These are phyloP conservation scores for Heteropelma amictum DNA, from an alignment of 2,888 invertebrate genomes.

Conservation along the genomic window DNA sequence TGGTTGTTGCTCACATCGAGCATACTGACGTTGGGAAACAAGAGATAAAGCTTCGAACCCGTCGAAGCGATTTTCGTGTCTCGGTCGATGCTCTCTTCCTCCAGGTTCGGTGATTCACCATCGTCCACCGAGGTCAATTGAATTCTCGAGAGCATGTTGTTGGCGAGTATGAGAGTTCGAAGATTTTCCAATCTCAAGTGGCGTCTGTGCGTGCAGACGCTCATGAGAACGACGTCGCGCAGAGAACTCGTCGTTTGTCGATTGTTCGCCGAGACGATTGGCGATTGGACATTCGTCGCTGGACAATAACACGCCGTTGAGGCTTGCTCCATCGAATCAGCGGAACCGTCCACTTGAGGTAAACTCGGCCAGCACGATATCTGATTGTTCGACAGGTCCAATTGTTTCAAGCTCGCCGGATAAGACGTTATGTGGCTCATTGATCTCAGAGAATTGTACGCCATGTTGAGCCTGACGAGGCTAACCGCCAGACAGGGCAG, in stretches of 20 bases:
- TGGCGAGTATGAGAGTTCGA: conserved; percentile 90
- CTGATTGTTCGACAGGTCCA: conserved; percentile 95
- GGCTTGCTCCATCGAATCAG: conserved; percentile 83
- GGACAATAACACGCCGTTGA: conserved; percentile 87
- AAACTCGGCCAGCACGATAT: conserved; percentile 94
- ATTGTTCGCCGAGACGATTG: conserved; percentile 70
- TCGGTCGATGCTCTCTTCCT: conserved; percentile 78
- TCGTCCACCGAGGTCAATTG: conserved; percentile 90
- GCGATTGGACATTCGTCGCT: conserved; percentile 70
- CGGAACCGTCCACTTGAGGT: conserved; percentile 82
- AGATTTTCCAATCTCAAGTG: conserved; percentile 90
- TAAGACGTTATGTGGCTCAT: conserved; percentile 87
- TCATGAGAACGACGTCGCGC: conserved; percentile 86
- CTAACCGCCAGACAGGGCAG: conserved; percentile 94
- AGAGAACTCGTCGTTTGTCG: conserved; percentile 81
- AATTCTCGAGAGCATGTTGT: conserved; percentile 90
- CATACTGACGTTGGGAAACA: conserved; percentile 97
- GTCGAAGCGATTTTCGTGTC: conserved; percentile 70
- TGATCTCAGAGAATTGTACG: conserved; percentile 87
- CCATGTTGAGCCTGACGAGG: conserved; percentile 92
- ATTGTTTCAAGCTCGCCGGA: conserved; percentile 91
- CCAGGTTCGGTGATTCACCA: conserved; percentile 81
- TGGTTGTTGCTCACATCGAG: conserved; percentile 95
- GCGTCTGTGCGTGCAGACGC: conserved; percentile 91
- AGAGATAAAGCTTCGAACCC: conserved; percentile 79